Percentiles rank a stretch among this genome's conserved stretches.
These are phyloP conservation scores for Tachina grossa DNA, from an alignment of 2,888 invertebrate genomes.

Conservation along the genomic window DNA sequence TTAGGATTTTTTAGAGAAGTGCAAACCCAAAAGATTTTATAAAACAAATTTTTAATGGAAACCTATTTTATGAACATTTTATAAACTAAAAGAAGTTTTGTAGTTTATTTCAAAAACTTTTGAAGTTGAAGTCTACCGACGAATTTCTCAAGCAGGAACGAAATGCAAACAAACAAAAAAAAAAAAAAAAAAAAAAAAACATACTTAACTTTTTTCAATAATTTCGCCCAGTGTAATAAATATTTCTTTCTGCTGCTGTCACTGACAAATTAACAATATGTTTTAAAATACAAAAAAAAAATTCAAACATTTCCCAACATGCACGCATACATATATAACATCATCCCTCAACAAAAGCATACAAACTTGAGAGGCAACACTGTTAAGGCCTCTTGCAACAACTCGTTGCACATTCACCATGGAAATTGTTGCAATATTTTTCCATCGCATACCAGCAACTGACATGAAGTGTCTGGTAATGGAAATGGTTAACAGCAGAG, in stretches of 20 bases:
- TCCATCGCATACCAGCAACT: conserved; percentile 6
- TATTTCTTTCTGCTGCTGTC: conserved; percentile 43
- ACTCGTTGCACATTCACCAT: conserved; percentile 7
- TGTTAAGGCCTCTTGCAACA: neutral
- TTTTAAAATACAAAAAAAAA: conserved; percentile 50
- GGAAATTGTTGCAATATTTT: conserved; percentile 57
- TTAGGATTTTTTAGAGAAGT: too few species aligned
- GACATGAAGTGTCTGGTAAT: conserved; percentile 42
- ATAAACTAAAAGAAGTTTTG: too few species aligned
- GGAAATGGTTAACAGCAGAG: conserved; percentile 19
- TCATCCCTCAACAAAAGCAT: conserved; percentile 1
- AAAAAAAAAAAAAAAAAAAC: neutral
- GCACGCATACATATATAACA: conserved; percentile 3
- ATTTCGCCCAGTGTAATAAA: conserved; percentile 22
- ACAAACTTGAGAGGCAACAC: neutral
- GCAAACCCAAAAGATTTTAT: too few species aligned
- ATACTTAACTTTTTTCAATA: neutral
- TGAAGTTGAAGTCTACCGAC: too few species aligned
- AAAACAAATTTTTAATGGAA: too few species aligned
- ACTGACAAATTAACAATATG: conserved; percentile 52
- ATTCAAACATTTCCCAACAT: conserved; percentile 25
- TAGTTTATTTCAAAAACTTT: too few species aligned
- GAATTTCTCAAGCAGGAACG: too few species aligned
- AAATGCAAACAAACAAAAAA: too few species aligned
- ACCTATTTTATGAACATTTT: too few species aligned